A percentile compares a stretch with the other conserved stretches of the same genome.
phyloP scores from a whole-genome alignment of 1,140 invertebrate genomes.

The Drosophila ercepeae region DNA sequence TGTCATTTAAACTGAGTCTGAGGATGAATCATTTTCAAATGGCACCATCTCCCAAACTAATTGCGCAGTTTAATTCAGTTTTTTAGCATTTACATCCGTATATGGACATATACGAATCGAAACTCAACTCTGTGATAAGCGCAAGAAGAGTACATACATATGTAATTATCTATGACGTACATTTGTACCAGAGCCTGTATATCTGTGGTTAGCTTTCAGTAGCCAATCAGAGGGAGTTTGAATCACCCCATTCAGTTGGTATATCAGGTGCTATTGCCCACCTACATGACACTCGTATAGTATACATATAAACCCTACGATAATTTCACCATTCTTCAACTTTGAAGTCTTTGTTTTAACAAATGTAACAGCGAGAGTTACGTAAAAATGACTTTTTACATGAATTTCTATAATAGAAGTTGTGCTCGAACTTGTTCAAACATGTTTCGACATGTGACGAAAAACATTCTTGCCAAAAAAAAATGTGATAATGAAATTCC shows the following conservation, averaged over 20 bases:
- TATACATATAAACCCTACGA: no score
- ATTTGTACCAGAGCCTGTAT: neutral
- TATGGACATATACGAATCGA: no score
- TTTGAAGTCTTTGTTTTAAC: neutral
- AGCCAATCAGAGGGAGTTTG: neutral
- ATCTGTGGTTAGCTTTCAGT: neutral
- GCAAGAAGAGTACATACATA: neutral
- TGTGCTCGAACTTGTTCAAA: no score
- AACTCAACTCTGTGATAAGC: neutral
- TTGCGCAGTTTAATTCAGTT: neutral
- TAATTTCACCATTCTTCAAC: neutral
- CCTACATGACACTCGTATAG: neutral
- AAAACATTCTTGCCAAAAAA: no score
- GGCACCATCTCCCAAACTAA: neutral
- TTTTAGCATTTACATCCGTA: neutral
- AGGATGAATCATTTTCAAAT: neutral
- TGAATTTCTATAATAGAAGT: no score
- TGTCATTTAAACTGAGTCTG: neutral
- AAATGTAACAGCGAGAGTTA: neutral
- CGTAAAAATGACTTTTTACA: no score
- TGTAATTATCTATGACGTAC: neutral
- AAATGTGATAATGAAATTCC: no score
- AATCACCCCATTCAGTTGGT: neutral
- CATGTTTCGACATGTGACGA: no score
- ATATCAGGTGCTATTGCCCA: neutral